A percentile compares a stretch with the other conserved stretches of the same genome.
phyloP scores from a whole-genome alignment of 2,113 vertebrate species.

The Hipposideros armiger region DNA sequence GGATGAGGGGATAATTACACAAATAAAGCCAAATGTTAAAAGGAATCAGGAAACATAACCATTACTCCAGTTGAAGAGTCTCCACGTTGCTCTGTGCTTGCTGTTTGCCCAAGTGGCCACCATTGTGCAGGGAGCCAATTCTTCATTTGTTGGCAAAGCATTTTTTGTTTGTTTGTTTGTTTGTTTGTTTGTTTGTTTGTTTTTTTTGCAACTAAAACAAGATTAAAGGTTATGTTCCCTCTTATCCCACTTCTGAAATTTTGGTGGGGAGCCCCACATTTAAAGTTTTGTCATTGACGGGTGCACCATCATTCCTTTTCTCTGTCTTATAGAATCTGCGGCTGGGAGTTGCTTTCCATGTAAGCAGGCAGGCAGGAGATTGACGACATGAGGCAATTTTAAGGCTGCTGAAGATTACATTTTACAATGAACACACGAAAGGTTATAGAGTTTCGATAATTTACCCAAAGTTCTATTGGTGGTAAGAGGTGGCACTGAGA shows the following conservation, averaged over 20 bases:
- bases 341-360: neutral
- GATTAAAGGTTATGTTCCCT: neutral
- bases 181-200: neutral
- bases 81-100: neutral
- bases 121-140: neutral
- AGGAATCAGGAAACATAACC: neutral
- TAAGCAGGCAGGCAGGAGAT: neutral
- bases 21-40: neutral
- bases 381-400: neutral
- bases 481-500: too few species aligned
- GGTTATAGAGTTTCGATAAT: neutral
- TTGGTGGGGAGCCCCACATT: neutral
- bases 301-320: neutral
- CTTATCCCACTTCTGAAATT: neutral
- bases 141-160: neutral
- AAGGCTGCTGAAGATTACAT: neutral
- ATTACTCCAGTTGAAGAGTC: neutral
- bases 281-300: neutral
- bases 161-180: too few species aligned
- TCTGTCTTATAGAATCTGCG: neutral
- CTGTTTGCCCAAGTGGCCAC: accelerated
- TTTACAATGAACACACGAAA: neutral
- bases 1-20: neutral
- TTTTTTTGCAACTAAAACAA: neutral
- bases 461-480: neutral